Conservation (phyloP, 2,888 invertebrate genomes). For the Athalia cordata region DNA sequence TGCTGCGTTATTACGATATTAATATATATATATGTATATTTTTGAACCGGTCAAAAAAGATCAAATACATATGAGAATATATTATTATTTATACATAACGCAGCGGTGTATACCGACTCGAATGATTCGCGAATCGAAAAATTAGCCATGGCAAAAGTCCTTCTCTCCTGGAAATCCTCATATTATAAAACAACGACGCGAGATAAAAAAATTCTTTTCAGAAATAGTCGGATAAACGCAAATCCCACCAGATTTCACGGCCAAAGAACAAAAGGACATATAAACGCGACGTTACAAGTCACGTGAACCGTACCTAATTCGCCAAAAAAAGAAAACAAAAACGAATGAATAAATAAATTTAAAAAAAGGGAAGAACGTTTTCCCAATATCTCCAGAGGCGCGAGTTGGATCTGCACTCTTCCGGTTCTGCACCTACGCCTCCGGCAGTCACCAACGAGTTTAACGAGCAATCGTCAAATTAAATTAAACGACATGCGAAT, state of each 20-base stretch:
- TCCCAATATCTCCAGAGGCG: conserved; percentile 1
- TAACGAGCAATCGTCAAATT: conserved; percentile 71
- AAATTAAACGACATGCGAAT: conserved; percentile 68
- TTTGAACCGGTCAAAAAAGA: too few species aligned
- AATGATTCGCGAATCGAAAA: too few species aligned
- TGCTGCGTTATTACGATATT: not conserved
- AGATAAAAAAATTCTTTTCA: too few species aligned
- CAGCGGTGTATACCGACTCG: too few species aligned
- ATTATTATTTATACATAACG: too few species aligned
- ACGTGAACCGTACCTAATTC: not conserved
- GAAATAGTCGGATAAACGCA: not conserved
- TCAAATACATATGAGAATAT: too few species aligned
- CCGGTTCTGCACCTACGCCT: not conserved
- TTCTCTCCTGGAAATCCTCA: too few species aligned
- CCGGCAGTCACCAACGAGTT: conserved; percentile 45
- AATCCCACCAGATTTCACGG: not conserved
- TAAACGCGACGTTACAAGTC: not conserved
- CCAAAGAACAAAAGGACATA: not conserved
- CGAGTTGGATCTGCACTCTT: conserved; percentile 8
- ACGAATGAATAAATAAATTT: not conserved
- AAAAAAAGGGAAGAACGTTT: not conserved
- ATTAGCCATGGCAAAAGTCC: too few species aligned
- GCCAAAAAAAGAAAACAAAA: not conserved
- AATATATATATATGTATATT: not conserved
- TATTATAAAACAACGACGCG: too few species aligned